Percentiles rank a stretch among this genome's conserved stretches.
phyloP scores from a whole-genome alignment of 2,113 vertebrate species.

The Carassius gibelio region DNA sequence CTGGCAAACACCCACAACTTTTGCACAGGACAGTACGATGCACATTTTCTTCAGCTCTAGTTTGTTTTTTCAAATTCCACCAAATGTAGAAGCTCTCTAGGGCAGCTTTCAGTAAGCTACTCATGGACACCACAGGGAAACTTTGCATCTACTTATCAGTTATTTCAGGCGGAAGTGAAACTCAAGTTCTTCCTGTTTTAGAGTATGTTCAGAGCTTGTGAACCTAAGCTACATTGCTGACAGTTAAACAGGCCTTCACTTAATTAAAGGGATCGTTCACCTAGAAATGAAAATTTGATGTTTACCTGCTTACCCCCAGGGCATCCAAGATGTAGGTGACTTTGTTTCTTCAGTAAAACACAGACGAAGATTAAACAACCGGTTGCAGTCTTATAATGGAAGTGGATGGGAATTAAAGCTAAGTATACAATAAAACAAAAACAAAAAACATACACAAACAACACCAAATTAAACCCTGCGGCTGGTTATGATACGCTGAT shows the following conservation, averaged over 20 bases:
- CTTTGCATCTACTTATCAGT: conserved; percentile 48
- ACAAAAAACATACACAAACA: too few species aligned
- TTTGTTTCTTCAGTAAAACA: too few species aligned
- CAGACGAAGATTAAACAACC: too few species aligned
- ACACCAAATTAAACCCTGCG: too few species aligned
- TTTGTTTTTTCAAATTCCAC: neutral
- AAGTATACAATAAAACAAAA: too few species aligned
- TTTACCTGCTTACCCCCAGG: too few species aligned
- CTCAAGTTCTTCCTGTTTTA: conserved; percentile 52
- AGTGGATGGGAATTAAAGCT: too few species aligned
- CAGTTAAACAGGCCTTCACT: neutral
- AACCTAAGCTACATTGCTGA: neutral
- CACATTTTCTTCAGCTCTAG: neutral
- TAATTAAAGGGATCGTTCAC: neutral
- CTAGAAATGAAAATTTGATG: too few species aligned
- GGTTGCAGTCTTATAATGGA: too few species aligned
- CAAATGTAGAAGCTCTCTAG: neutral
- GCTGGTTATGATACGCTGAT: too few species aligned
- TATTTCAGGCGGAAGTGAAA: conserved; percentile 53
- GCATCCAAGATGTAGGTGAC: too few species aligned
- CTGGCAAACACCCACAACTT: neutral
- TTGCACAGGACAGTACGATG: neutral
- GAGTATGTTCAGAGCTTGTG: neutral
- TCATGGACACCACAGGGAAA: neutral
- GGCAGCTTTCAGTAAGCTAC: conserved; percentile 7